Percentiles rank a stretch among this genome's conserved stretches.
phyloP scores from a whole-genome alignment of 2,113 vertebrate genomes.

The Chionodraco myersi region DNA sequence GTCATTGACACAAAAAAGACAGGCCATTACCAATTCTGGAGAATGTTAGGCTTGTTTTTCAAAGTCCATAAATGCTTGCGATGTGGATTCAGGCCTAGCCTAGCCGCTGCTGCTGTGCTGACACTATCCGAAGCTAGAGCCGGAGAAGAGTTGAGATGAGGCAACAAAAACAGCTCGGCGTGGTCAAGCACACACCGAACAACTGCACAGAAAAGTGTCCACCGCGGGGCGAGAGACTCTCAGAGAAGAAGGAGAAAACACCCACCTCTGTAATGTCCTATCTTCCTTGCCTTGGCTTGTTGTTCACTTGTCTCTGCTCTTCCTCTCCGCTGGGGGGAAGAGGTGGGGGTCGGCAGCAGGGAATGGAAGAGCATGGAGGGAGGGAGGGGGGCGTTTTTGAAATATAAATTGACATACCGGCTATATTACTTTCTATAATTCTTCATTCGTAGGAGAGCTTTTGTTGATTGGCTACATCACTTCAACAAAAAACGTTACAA shows the following conservation, averaged over 20 bases:
- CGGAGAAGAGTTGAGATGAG: slow-evolving; percentile 26
- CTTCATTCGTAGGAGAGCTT: neutral
- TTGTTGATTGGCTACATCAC: neutral
- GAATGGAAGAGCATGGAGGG: neutral
- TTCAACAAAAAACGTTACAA: neutral
- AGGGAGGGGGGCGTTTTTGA: neutral
- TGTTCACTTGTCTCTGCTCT: slow-evolving; percentile 73
- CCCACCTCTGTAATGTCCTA: slow-evolving; percentile 70
- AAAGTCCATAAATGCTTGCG: slow-evolving; percentile 67
- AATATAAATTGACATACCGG: neutral
- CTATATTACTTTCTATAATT: neutral
- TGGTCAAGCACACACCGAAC: neutral
- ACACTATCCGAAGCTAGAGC: slow-evolving; percentile 49
- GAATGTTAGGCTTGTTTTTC: slow-evolving; percentile 52
- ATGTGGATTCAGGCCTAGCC: slow-evolving; percentile 67
- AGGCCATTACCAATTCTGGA: slow-evolving; percentile 48
- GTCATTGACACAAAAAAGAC: neutral
- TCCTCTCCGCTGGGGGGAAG: slow-evolving; percentile 70
- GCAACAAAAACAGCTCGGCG: slow-evolving; percentile 27
- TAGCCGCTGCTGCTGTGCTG: slow-evolving; percentile 37
- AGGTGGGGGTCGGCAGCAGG: slow-evolving; percentile 16
- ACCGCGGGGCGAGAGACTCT: neutral
- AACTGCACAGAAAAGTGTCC: neutral
- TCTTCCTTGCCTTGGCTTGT: slow-evolving; percentile 56
- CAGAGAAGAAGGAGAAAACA: slow-evolving; percentile 55